A percentile compares a stretch with the other conserved stretches of the same genome.
phyloP scores from a whole-genome alignment of 2,113 vertebrate species.

The Etheostoma spectabile region DNA sequence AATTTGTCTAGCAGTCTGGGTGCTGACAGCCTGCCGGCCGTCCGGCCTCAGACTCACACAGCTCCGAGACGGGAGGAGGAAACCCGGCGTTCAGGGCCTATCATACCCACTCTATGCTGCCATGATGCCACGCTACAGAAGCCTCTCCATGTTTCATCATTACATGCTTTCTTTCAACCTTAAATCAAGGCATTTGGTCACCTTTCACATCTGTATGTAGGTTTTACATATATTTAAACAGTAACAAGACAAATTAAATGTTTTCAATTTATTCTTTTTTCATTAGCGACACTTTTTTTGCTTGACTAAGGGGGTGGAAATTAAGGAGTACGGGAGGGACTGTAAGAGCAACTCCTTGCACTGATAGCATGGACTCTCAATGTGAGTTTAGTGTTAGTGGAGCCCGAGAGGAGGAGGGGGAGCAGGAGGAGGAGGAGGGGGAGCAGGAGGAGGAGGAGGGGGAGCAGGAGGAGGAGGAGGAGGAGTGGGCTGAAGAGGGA shows the following conservation, averaged over 20 bases:
- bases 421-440: slow-evolving; percentile 20
- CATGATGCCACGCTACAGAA: slow-evolving; percentile 67
- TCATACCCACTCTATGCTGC: slow-evolving; percentile 57
- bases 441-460: no score
- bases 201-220: no score
- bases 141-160: slow-evolving; percentile 13
- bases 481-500: slow-evolving; percentile 43
- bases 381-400: slow-evolving; percentile 40
- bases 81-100: slow-evolving; percentile 66
- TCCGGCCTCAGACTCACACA: slow-evolving; percentile 54
- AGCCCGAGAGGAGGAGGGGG: slow-evolving; percentile 11
- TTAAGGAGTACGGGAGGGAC: slow-evolving; percentile 19
- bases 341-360: slow-evolving; percentile 40
- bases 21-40: slow-evolving; percentile 78
- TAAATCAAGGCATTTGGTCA: no score
- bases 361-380: slow-evolving; percentile 9
- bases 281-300: slow-evolving; percentile 20
- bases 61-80: slow-evolving; percentile 48
- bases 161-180: no score
- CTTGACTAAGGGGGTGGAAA: slow-evolving; percentile 4
- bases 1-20: slow-evolving; percentile 78
- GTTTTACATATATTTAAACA: no score
- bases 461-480: no score
- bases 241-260: no score
- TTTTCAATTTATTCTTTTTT: no score